These are phyloP conservation scores for Amphibalanus amphitrite DNA, from an alignment of 1,140 invertebrate genomes.

Conservation along the genomic window DNA sequence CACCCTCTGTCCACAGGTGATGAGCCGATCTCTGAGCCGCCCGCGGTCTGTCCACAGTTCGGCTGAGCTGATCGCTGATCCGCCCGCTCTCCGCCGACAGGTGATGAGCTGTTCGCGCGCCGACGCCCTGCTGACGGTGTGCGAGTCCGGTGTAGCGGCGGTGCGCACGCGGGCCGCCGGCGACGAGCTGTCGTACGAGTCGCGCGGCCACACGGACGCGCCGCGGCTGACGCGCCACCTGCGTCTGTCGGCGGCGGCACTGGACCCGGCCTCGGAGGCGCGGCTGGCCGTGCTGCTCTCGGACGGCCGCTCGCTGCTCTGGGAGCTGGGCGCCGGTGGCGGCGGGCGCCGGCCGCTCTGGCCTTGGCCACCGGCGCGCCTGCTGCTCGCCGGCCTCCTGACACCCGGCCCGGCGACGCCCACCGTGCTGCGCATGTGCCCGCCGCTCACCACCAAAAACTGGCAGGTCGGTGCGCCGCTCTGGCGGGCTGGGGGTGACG, in stretches of 20 bases:
- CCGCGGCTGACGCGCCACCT: constrained; percentile 37
- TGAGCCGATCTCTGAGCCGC: too few relatives aligned
- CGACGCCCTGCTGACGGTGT: constrained; percentile 38
- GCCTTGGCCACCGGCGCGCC: constrained; percentile 15
- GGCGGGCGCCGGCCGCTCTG: constrained; percentile 22
- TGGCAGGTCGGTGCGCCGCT: constrained; percentile 19
- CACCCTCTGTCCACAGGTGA: too few relatives aligned
- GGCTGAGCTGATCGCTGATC: too few relatives aligned
- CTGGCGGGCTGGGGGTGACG: too few relatives aligned
- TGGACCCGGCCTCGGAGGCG: constrained; percentile 34
- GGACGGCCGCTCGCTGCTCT: constrained; percentile 29
- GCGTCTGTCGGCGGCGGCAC: constrained; percentile 31
- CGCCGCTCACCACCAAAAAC: constrained; percentile 39
- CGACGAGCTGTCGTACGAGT: constrained; percentile 35
- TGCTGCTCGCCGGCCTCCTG: constrained; percentile 32
- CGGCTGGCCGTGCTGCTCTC: constrained; percentile 30
- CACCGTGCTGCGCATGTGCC: constrained; percentile 39
- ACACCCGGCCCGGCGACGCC: constrained; percentile 29
- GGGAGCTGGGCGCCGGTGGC: constrained; percentile 31
- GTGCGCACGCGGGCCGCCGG: constrained; percentile 18
- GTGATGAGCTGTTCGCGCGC: background rate
- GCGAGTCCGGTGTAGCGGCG: constrained; percentile 39
- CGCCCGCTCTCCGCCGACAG: background rate
- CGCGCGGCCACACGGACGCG: constrained; percentile 37
- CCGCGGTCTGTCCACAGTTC: too few relatives aligned